phyloP scores from a whole-genome alignment of 2,113 vertebrate species.

The Dolichallabes microphthalmus region DNA sequence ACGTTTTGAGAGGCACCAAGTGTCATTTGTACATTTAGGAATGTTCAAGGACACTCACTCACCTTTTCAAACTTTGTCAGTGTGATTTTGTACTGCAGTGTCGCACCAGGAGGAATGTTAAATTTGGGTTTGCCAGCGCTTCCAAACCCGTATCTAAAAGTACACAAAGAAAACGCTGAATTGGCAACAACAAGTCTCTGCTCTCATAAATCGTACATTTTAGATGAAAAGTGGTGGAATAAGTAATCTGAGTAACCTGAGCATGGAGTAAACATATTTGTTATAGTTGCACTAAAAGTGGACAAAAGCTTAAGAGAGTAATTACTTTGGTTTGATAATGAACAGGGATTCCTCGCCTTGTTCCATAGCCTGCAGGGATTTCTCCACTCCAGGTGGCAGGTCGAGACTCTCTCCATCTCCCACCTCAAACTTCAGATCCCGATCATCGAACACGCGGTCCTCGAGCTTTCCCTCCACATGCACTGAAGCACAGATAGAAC shows the following conservation, averaged over 20 bases:
- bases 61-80: slow-evolving; percentile 95
- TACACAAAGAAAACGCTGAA: neutral
- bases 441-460: slow-evolving; percentile 81
- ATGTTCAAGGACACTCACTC: slow-evolving; percentile 62
- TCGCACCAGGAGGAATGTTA: slow-evolving; percentile 82
- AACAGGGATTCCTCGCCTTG: slow-evolving; percentile 87
- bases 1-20: neutral
- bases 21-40: neutral
- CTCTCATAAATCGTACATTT: neutral
- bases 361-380: slow-evolving; percentile 90
- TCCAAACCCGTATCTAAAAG: slow-evolving; percentile 86
- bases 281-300: neutral
- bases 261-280: no score
- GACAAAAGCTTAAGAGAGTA: neutral
- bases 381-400: slow-evolving; percentile 86
- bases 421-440: slow-evolving; percentile 88
- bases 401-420: slow-evolving; percentile 85
- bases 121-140: slow-evolving; percentile 79
- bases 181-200: neutral
- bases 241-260: neutral
- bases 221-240: neutral
- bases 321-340: slow-evolving; percentile 85
- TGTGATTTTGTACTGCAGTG: slow-evolving; percentile 85
- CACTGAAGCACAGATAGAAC: slow-evolving; percentile 66
- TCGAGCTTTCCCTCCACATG: slow-evolving; percentile 76